Percentiles rank a stretch among this genome's conserved stretches.
phyloP scores from a whole-genome alignment of 2,888 invertebrate species.

The Frankliniella fusca region DNA sequence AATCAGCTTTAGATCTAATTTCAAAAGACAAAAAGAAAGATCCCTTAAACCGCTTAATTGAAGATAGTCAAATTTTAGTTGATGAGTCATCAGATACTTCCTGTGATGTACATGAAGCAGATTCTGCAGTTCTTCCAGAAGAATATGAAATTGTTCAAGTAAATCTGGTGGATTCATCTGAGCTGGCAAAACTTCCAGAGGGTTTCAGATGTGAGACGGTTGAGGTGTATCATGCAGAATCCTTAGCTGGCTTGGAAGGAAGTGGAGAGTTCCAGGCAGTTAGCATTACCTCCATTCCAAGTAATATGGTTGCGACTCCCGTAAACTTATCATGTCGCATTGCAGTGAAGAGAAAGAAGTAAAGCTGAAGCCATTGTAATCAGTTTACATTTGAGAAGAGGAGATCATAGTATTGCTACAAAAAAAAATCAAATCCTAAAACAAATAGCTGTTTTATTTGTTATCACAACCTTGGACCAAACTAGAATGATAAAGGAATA shows the following conservation, averaged over 20 bases:
- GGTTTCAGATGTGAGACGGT: not conserved
- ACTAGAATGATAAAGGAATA: too few relatives aligned
- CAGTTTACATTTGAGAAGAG: too few relatives aligned
- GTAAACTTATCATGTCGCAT: not conserved
- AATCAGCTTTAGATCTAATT: not conserved
- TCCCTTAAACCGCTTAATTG: not conserved
- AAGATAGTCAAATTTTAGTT: not conserved
- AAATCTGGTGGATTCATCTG: not conserved
- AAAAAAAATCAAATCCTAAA: too few relatives aligned
- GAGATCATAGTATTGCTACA: too few relatives aligned
- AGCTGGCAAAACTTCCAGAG: not conserved
- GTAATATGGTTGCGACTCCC: not conserved
- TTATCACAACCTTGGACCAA: too few relatives aligned
- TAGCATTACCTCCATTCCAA: not conserved
- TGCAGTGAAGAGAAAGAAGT: not conserved
- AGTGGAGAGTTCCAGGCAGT: not conserved
- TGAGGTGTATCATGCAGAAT: not conserved
- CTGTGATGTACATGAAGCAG: not conserved
- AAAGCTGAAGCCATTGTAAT: too few relatives aligned
- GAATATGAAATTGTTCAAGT: conserved; percentile 3
- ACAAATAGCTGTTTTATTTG: too few relatives aligned
- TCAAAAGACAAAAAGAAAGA: not conserved
- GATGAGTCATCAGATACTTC: not conserved
- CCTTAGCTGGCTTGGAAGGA: not conserved
- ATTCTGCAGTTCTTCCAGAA: not conserved